phyloP scores from a whole-genome alignment of 1,140 invertebrate genomes.

The Danaus plexippus region DNA sequence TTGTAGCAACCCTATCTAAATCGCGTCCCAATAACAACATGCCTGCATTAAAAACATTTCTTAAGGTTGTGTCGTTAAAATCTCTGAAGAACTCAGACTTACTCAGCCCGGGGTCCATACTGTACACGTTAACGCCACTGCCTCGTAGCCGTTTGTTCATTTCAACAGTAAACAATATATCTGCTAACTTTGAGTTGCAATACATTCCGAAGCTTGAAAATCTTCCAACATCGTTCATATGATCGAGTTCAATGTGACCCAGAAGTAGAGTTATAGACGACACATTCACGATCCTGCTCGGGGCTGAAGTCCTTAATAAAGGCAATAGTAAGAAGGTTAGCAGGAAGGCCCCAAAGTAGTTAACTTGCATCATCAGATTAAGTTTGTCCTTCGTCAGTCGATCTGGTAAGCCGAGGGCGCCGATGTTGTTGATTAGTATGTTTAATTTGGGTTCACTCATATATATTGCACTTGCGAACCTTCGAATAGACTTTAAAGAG shows the following conservation, averaged over 20 bases:
- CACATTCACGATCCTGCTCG: slow-evolving; percentile 73
- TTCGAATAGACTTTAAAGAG: slow-evolving; percentile 37
- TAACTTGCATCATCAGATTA: slow-evolving; percentile 71
- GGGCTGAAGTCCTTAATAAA: slow-evolving; percentile 71
- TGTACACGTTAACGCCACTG: slow-evolving; percentile 77
- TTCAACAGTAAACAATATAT: slow-evolving; percentile 79
- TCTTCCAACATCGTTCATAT: slow-evolving; percentile 71
- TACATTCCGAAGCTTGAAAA: slow-evolving; percentile 72
- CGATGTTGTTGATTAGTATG: slow-evolving; percentile 75
- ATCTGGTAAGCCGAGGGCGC: slow-evolving; percentile 38
- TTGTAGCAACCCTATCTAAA: slow-evolving; percentile 78
- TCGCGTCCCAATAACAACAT: slow-evolving; percentile 57
- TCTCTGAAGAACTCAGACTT: slow-evolving; percentile 82
- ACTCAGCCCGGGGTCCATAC: slow-evolving; percentile 85
- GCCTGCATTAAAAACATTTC: slow-evolving; percentile 35
- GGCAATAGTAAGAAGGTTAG: slow-evolving; percentile 72
- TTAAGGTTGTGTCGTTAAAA: slow-evolving; percentile 65
- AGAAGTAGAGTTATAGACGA: slow-evolving; percentile 59
- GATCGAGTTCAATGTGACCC: slow-evolving; percentile 79
- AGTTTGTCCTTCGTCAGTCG: slow-evolving; percentile 67
- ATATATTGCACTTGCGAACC: slow-evolving; percentile 44
- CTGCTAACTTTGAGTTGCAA: slow-evolving; percentile 82
- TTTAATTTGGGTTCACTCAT: slow-evolving; percentile 59
- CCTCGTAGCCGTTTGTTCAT: slow-evolving; percentile 72
- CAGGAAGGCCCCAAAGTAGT: slow-evolving; percentile 74